phyloP scores from a whole-genome alignment of 2,113 vertebrate genomes.

The Syngnathus scovelli region DNA sequence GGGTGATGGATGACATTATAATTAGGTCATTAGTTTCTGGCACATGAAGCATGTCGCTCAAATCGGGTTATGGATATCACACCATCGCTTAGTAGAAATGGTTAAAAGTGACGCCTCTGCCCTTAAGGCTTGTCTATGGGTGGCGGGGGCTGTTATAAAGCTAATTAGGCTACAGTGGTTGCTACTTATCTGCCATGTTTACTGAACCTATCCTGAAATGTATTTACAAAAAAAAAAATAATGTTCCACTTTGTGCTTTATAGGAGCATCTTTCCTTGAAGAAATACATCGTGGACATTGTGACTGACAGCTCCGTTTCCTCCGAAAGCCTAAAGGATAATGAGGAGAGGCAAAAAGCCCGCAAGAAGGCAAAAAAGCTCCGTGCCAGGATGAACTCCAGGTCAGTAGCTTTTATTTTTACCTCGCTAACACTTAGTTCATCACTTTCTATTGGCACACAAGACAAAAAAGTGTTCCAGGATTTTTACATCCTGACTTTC shows the following conservation, averaged over 20 bases:
- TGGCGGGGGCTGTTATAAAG: conserved; percentile 3
- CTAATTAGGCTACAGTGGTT: conserved; percentile 2
- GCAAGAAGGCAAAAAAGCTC: conserved; percentile 93
- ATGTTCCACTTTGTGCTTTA: conserved; percentile 13
- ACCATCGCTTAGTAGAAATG: conserved; percentile 51
- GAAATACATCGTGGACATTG: conserved; percentile 92
- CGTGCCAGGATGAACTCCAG: conserved; percentile 94
- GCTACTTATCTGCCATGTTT: neutral
- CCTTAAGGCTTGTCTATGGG: conserved; percentile 38
- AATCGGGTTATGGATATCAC: conserved; percentile 64
- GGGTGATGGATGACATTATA: conserved; percentile 69
- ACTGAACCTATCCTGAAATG: neutral
- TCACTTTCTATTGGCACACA: conserved; percentile 6
- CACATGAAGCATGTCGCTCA: conserved; percentile 64
- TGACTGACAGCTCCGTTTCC: conserved; percentile 80
- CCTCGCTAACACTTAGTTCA: conserved; percentile 7
- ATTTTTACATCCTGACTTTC: conserved; percentile 74
- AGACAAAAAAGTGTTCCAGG: conserved; percentile 42
- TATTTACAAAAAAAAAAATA: neutral
- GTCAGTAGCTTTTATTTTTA: conserved; percentile 58
- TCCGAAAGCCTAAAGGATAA: conserved; percentile 80
- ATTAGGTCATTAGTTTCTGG: conserved; percentile 72
- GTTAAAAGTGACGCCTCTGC: conserved; percentile 48
- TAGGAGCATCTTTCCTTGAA: conserved; percentile 96
- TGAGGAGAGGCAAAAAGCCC: conserved; percentile 89